Conservation (phyloP, 2,113 vertebrate species). For the Macroglossus sobrinus region DNA sequence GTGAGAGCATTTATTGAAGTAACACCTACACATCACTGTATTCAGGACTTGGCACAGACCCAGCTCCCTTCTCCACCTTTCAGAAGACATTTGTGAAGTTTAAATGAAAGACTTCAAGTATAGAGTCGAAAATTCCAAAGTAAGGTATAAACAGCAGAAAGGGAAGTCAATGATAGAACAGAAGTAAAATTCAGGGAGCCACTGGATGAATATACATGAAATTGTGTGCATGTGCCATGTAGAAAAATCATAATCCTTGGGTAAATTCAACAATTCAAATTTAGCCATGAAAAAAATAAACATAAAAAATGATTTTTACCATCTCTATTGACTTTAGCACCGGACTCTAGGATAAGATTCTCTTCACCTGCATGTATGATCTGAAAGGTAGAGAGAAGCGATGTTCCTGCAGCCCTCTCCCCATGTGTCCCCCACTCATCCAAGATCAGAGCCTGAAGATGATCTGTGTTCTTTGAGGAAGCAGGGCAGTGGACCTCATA, state of each 20-base stretch:
- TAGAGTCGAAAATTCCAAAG: not conserved
- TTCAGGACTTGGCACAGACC: not conserved
- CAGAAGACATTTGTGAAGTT: not conserved
- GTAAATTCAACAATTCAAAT: not conserved
- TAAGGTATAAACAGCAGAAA: not conserved
- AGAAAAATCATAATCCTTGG: not conserved
- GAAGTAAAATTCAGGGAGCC: not conserved
- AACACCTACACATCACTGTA: not conserved
- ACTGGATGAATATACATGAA: not conserved
- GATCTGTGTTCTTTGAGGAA: not conserved
- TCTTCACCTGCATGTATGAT: not conserved
- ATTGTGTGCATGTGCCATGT: not conserved
- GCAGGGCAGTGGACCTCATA: fast-evolving
- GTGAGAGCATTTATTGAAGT: not conserved
- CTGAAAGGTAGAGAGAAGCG: not conserved
- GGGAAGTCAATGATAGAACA: not conserved
- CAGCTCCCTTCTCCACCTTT: not conserved
- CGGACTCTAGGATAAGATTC: not conserved
- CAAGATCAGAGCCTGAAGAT: not conserved
- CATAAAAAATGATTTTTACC: not conserved
- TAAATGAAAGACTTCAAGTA: not conserved
- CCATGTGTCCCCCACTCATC: not conserved
- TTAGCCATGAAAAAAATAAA: not conserved
- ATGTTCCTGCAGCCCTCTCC: not conserved
- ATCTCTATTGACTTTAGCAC: not conserved